Evolutionary conservation across 2,113 vertebrate species (phyloP), one percentile per base, ranked within the genome.

Genomic region (Datnioides undecimradiatus): DNA sequence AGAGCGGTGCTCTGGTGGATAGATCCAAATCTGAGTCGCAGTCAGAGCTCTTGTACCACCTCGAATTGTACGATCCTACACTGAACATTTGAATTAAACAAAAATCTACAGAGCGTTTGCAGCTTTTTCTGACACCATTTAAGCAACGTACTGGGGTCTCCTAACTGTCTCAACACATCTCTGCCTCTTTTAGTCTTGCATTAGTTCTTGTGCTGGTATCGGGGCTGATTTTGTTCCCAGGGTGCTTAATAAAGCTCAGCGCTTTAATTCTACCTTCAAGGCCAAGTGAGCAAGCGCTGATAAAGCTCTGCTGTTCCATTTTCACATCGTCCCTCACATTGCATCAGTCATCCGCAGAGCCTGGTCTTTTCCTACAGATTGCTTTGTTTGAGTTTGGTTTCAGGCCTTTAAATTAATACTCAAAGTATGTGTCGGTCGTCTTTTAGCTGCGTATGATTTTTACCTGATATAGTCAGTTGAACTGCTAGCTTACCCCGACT

Each of bases 251-350:
- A 65, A 51, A 55, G 64, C 77, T 78, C 60, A 31, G 11, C 23
- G 10, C 52, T 76, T 80, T 60, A 78, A 73, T 78, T 84, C 29
- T 71, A 51, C 64, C 69, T 55, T 74, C 58, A 51, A 51, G 81
- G 63, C 49, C 14, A 49, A 68, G 48, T 49, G 68, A 77, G 73
- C 29, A 51, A 46, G 57, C 66, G 76, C 68, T 68, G 66, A 68
- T 73, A 69, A 59, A 66, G 67, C 23, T 33, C 8, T 29, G 3
- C 55, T 65, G 62, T n/a, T 71, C 52, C 70, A 57, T 82, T 85
- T 76, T 73, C 48, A 68, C 60, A 48, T 82, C 66, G 63, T 52
- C 23, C 48, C 46, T 68, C 57, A 21, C 46, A 34, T n/a, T 72
- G 55, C 59, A 21, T n/a, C 83, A 58, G 33, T 71, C 73, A 46